Percentiles rank a stretch among this genome's conserved stretches.
phyloP scores from a whole-genome alignment of 1,140 invertebrate genomes.

The Drosophila lacteicornis region DNA sequence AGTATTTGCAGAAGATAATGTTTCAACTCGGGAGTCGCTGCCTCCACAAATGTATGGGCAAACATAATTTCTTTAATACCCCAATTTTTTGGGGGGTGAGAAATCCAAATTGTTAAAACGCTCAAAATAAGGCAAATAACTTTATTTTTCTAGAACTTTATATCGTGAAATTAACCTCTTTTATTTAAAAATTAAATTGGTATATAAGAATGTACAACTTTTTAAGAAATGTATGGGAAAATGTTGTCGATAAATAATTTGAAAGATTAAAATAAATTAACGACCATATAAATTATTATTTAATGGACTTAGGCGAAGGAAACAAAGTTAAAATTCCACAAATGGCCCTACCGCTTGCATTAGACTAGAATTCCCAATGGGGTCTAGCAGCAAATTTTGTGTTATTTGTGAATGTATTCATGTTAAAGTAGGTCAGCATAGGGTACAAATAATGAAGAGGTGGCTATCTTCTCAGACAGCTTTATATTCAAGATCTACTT shows the following conservation, averaged over 20 bases:
- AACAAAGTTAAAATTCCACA: neutral
- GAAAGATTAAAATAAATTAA: neutral
- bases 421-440: no score
- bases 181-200: neutral
- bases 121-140: neutral
- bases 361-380: neutral
- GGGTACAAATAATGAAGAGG: no score
- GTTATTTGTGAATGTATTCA: no score
- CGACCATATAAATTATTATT: neutral
- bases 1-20: constrained; percentile 50
- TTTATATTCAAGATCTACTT: no score
- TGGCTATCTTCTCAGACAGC: neutral
- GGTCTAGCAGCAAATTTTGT: neutral
- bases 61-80: constrained; percentile 30
- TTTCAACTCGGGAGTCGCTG: constrained; percentile 33
- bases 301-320: neutral
- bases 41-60: constrained; percentile 23
- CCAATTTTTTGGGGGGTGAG: neutral
- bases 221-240: no score
- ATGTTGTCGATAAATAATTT: no score
- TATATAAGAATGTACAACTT: no score
- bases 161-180: neutral
- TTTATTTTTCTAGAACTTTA: neutral
- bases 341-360: no score
- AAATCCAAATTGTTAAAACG: neutral